Percentiles rank a stretch among this genome's conserved stretches.
phyloP scores from a whole-genome alignment of 2,113 vertebrate genomes.

The Tenebrosternarchus preto region DNA sequence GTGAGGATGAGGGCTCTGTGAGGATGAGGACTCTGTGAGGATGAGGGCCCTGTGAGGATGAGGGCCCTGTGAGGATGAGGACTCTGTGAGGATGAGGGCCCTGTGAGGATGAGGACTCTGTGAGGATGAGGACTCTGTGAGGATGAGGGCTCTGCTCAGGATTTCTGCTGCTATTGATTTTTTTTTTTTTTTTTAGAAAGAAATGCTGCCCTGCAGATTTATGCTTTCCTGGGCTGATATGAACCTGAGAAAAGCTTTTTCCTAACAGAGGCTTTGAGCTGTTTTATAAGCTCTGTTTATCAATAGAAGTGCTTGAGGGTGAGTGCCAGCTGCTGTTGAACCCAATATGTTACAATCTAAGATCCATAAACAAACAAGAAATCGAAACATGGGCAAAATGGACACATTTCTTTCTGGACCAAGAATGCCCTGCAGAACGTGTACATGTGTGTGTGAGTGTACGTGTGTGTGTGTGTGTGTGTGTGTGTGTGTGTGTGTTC shows the following conservation, averaged over 20 bases:
- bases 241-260: slow-evolving; percentile 35
- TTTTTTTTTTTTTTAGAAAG: slow-evolving; percentile 21
- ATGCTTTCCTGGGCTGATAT: slow-evolving; percentile 21
- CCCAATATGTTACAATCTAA: slow-evolving; percentile 15
- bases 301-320: slow-evolving; percentile 14
- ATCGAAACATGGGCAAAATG: slow-evolving; percentile 19
- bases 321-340: slow-evolving; percentile 41
- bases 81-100: no score
- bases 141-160: slow-evolving; percentile 5
- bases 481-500: neutral
- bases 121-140: no score
- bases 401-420: neutral
- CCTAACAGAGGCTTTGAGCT: slow-evolving; percentile 30
- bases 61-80: no score
- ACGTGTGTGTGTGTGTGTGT: neutral
- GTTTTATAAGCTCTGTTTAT: slow-evolving; percentile 40
- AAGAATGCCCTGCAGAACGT: slow-evolving; percentile 1
- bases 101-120: no score
- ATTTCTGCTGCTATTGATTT: slow-evolving; percentile 45
- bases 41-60: no score
- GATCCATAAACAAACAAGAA: slow-evolving; percentile 21
- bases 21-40: no score
- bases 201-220: slow-evolving; percentile 16
- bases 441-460: neutral
- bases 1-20: no score